Evolutionary conservation across 2,797 vertebrate species (phyloP).

Genomic region (Rhyacichthys aspro): DNA sequence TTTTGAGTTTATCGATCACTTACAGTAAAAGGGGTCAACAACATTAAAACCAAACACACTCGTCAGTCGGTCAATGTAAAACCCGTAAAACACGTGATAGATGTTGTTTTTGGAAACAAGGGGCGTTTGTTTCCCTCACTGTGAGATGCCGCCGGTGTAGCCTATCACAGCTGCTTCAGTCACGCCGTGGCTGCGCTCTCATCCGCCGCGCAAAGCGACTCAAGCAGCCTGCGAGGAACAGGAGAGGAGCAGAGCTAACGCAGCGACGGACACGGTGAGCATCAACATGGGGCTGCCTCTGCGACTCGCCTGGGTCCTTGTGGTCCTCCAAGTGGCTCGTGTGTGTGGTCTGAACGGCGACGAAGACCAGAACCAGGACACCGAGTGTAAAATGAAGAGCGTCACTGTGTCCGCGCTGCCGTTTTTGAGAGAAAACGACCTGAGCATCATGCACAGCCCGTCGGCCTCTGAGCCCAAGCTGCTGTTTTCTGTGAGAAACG

Average conservation of each 20-base stretch:
- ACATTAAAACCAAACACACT: conserved; percentile 22
- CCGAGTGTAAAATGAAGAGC: conserved; percentile 97
- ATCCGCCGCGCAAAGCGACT: conserved; percentile 37
- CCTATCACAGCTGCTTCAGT: conserved; percentile 21
- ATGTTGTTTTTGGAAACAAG: conserved; percentile 30
- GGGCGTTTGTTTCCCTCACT: conserved; percentile 53
- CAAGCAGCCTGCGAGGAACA: conserved; percentile 32
- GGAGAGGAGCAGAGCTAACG: conserved; percentile 39
- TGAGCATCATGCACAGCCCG: conserved; percentile 99
- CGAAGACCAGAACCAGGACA: conserved; percentile 88
- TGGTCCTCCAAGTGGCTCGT: conserved; percentile 25
- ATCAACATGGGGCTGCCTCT: conserved; percentile 68
- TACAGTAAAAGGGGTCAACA: conserved; percentile 47
- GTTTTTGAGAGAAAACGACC: conserved; percentile 96
- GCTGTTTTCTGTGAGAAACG: conserved; percentile 97
- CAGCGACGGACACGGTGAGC: conserved; percentile 63
- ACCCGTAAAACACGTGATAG: conserved; percentile 16
- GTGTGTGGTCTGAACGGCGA: conserved; percentile 75
- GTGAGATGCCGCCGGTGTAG: conserved; percentile 44
- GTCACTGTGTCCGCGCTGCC: conserved; percentile 98
- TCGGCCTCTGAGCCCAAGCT: conserved; percentile 99
- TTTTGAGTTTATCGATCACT: conserved; percentile 58
- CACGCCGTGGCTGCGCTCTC: conserved; percentile 32
- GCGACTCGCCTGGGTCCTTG: conserved; percentile 57
- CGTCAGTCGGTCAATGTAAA: conserved; percentile 1